phyloP scores from a whole-genome alignment of 2,113 vertebrate genomes.

The Ctenodactylus gundi region DNA sequence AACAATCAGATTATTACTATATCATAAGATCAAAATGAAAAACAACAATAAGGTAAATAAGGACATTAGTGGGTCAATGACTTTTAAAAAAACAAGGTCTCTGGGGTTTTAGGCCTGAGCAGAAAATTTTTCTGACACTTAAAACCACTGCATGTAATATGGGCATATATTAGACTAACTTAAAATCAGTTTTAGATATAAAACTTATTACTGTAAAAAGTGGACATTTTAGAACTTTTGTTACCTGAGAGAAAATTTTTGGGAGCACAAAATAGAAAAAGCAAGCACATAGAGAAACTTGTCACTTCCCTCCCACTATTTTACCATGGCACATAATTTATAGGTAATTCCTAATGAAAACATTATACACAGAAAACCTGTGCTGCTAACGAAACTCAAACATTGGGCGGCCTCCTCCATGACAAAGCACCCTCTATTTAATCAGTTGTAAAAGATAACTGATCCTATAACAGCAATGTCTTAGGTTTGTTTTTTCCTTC shows the following conservation, averaged over 20 bases:
- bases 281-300: neutral
- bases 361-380: neutral
- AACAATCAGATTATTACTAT: neutral
- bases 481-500: neutral
- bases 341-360: neutral
- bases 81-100: neutral
- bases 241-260: neutral
- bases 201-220: neutral
- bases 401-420: neutral
- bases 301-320: neutral
- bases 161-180: neutral
- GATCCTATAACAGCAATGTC: neutral
- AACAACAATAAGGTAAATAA: conserved; percentile 7
- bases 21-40: neutral
- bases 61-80: neutral
- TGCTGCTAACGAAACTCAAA: neutral
- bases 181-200: neutral
- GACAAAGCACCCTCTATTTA: neutral
- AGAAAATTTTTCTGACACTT: neutral
- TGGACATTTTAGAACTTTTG: neutral
- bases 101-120: neutral
- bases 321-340: neutral
- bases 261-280: neutral
- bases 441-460: neutral
- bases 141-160: neutral